Conservation (phyloP, 2,888 invertebrate genomes). For the Aporophyla lueneburgensis region DNA sequence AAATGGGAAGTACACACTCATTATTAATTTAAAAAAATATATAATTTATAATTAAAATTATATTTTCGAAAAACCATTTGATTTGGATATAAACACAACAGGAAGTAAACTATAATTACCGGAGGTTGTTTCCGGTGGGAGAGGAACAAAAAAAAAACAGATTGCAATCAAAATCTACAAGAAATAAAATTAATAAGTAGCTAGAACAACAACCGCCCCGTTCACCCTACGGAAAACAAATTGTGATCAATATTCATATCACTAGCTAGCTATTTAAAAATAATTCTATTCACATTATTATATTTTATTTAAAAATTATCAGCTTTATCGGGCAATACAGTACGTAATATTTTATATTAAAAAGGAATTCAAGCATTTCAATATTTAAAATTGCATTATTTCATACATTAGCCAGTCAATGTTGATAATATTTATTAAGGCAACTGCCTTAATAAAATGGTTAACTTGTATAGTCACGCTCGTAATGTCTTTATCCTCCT, state of each 20-base stretch:
- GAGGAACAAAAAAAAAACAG: slow-evolving; percentile 15
- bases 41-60: neutral
- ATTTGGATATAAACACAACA: slow-evolving; percentile 34
- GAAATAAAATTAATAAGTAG: neutral
- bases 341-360: slow-evolving; percentile 23
- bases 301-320: slow-evolving; percentile 3
- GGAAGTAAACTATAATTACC: slow-evolving; percentile 34
- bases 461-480: neutral
- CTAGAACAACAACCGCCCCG: slow-evolving; percentile 5
- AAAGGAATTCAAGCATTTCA: slow-evolving; percentile 22
- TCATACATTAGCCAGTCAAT: slow-evolving; percentile 18
- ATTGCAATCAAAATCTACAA: slow-evolving; percentile 37
- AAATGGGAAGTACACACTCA: neutral
- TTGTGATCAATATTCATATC: slow-evolving; percentile 29
- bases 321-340: slow-evolving; percentile 17
- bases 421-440: neutral
- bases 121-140: slow-evolving; percentile 46
- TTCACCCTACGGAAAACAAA: slow-evolving; percentile 28
- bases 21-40: neutral
- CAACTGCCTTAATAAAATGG: too few relatives aligned
- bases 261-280: slow-evolving; percentile 31
- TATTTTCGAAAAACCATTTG: slow-evolving; percentile 12
- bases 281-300: slow-evolving; percentile 37
- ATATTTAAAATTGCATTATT: slow-evolving; percentile 7
- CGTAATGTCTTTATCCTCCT: neutral